These are phyloP conservation scores for Drosophila littoralis DNA, from an alignment of 1,140 invertebrate species.

Conservation along the genomic window DNA sequence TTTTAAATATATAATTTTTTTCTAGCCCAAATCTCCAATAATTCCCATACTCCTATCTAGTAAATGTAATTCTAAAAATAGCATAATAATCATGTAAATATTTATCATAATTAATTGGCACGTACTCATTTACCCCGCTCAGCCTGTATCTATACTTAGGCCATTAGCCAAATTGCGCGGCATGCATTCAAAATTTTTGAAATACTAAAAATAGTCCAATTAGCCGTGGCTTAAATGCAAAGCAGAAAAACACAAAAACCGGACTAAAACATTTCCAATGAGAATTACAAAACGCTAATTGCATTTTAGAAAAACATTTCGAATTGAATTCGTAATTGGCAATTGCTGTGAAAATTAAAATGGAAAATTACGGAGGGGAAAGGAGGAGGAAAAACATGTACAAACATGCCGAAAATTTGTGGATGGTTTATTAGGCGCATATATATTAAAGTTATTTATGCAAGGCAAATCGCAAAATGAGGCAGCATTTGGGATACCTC, in stretches of 20 bases:
- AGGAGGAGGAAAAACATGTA: background rate
- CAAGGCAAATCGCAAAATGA: slow-evolving; percentile 2
- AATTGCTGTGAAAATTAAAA: slow-evolving; percentile 47
- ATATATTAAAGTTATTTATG: slow-evolving; percentile 5
- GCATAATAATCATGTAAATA: background rate
- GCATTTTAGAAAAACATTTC: slow-evolving; percentile 71
- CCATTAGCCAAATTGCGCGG: slow-evolving; percentile 5
- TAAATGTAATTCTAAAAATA: too few relatives aligned
- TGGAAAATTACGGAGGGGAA: background rate
- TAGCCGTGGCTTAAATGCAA: slow-evolving; percentile 55
- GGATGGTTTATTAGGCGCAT: slow-evolving; percentile 4
- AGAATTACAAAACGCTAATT: slow-evolving; percentile 74
- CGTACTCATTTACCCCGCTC: background rate
- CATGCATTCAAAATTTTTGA: slow-evolving; percentile 13
- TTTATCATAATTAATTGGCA: background rate
- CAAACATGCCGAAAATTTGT: background rate
- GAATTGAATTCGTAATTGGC: slow-evolving; percentile 75
- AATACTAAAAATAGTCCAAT: slow-evolving; percentile 52
- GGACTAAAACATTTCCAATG: slow-evolving; percentile 52
- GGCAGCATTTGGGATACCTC: too few relatives aligned
- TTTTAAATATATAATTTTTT: too few relatives aligned
- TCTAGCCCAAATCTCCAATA: too few relatives aligned
- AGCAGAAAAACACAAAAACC: slow-evolving; percentile 10
- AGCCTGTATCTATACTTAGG: background rate
- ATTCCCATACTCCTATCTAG: too few relatives aligned